Percentiles rank a stretch among this genome's conserved stretches.
Evolutionary conservation across 2,797 vertebrate genomes (phyloP).

Genomic region (Eulemur albifrons): DNA sequence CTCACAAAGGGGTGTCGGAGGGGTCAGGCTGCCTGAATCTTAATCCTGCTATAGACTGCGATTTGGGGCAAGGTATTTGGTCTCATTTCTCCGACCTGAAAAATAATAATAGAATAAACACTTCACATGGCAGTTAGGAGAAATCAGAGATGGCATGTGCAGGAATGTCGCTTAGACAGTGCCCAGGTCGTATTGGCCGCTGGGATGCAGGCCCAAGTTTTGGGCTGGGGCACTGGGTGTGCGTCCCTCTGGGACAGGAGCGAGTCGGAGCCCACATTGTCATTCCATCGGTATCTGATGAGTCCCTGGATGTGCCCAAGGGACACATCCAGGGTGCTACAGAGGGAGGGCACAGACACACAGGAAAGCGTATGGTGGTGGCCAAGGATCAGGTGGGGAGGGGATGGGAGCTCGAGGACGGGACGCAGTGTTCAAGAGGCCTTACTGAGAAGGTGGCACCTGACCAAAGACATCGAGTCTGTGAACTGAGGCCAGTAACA

Average conservation of each 20-base stretch:
- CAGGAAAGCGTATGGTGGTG: accelerated
- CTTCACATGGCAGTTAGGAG: not conserved
- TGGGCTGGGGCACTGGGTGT: not conserved
- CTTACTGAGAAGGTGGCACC: not conserved
- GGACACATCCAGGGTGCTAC: too few relatives aligned
- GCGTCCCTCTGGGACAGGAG: not conserved
- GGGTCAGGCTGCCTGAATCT: not conserved
- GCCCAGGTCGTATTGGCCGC: accelerated
- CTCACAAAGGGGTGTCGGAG: not conserved
- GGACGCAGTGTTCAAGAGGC: not conserved
- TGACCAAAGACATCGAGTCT: not conserved
- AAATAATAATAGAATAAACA: accelerated
- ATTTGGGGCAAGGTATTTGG: not conserved
- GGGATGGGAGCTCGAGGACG: accelerated
- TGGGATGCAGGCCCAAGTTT: not conserved
- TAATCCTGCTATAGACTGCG: too few relatives aligned
- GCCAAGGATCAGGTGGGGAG: not conserved
- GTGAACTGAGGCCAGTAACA: not conserved
- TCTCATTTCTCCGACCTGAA: not conserved
- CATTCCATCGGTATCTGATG: not conserved
- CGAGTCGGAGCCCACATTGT: not conserved
- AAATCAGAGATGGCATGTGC: not conserved
- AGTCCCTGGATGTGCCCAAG: accelerated
- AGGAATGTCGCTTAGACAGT: not conserved
- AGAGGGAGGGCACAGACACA: not conserved